Evolutionary conservation across 2,797 vertebrate genomes (phyloP), one percentile per base, ranked within the genome.

Genomic region (Eutrigla gurnardus): DNA sequence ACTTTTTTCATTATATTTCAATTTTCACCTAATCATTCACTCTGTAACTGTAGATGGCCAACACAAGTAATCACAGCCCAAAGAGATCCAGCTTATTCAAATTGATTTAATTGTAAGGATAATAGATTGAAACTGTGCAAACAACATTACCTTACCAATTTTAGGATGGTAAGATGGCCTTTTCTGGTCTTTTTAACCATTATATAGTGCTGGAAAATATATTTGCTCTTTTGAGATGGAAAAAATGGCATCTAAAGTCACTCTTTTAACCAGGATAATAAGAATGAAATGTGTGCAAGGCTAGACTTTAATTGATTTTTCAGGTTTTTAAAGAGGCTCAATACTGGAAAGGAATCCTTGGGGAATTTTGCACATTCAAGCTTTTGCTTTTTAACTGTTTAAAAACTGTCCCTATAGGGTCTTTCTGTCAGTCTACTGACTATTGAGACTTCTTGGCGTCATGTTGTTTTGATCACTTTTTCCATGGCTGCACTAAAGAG

Each of bases 381-480:
- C 11, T 59, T 53, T 66, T 72, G 43, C 1, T 3, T 11, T 37
- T 57, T 6, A 11, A 65, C 66, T 59, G 5, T 42, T 67, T 50
- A 10, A 50, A 9, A 46, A 43, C 25, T 25, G 6, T 50, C 13
- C 25, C 25, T 25, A 43, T 36, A 1, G 18, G 3, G 13, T 32
- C 4, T 52, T 73, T 55, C 7, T 49, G 11, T 45, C 18, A 33
- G 2, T 58, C 5, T 36, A 11, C 45, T 49, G 36, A 17, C 18
- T 54, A 14, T 10, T 60, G 8, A 46, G 13, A 32, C 12, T 18
- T 75, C 47, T 45, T 65, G 37, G 8, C 3, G 6, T 33, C 0
- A 8, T 69, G 35, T 46, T 49, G 5, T 69, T 77, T 55, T 39
- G 7, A 47, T 66, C 33, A 35, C 14, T 43, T 66, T 72, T 54